Evolutionary conservation across 2,113 vertebrate species (phyloP).

Genomic region (Okapia johnstoni): DNA sequence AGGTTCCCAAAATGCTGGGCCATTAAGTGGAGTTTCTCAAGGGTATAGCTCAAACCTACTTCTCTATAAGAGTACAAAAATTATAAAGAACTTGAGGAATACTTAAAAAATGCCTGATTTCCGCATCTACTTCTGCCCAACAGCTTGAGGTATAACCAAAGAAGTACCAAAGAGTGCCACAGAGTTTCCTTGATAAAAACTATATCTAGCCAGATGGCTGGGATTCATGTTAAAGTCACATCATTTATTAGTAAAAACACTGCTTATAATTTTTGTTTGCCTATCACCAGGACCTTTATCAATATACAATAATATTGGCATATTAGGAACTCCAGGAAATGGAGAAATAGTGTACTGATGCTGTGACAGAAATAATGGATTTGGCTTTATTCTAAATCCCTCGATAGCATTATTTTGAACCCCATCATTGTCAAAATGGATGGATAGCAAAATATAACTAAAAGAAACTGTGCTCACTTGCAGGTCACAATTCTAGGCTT

Average conservation of each 20-base stretch:
- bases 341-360: background rate
- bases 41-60: background rate
- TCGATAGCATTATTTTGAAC: background rate
- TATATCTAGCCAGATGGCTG: background rate
- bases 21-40: background rate
- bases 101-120: background rate
- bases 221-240: background rate
- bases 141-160: background rate
- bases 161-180: background rate
- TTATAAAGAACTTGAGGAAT: background rate
- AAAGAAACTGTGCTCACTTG: background rate
- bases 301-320: background rate
- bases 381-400: background rate
- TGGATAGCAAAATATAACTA: background rate
- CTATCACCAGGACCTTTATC: background rate
- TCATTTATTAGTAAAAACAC: background rate
- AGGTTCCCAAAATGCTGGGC: background rate
- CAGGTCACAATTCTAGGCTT: background rate
- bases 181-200: background rate
- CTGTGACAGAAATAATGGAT: background rate
- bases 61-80: background rate
- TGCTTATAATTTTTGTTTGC: constrained; percentile 6
- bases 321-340: background rate
- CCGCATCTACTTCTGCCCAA: background rate
- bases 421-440: background rate